phyloP scores from a whole-genome alignment of 2,797 vertebrate genomes.

The Enteromius viviparus region DNA sequence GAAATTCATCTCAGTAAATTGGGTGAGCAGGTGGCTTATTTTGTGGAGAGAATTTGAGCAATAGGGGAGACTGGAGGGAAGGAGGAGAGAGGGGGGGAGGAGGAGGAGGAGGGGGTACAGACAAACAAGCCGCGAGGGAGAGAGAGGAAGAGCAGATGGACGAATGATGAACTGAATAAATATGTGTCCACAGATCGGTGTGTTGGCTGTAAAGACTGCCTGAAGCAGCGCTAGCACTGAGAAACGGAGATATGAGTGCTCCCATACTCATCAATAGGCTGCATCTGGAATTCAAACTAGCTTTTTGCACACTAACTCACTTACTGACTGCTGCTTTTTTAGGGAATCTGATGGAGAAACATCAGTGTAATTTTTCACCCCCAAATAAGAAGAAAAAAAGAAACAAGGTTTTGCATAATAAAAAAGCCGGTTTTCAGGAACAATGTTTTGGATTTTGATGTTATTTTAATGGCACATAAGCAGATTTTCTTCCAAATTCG shows the following conservation, averaged over 20 bases:
- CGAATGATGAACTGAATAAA: slow-evolving; percentile 61
- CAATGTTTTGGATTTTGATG: background rate
- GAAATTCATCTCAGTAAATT: slow-evolving; percentile 61
- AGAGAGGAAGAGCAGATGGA: slow-evolving; percentile 58
- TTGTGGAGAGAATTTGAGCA: slow-evolving; percentile 50
- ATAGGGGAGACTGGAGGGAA: slow-evolving; percentile 31
- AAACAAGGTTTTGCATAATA: background rate
- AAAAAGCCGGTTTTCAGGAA: background rate
- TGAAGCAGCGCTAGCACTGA: slow-evolving; percentile 22
- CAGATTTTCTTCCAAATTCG: background rate
- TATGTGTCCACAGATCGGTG: slow-evolving; percentile 48
- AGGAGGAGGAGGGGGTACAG: background rate
- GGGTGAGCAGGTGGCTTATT: slow-evolving; percentile 71
- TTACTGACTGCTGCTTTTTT: slow-evolving; percentile 11
- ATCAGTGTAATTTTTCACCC: background rate
- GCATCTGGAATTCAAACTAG: slow-evolving; percentile 37
- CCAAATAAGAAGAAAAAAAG: background rate
- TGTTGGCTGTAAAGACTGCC: slow-evolving; percentile 38
- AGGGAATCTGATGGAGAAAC: background rate
- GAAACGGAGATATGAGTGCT: slow-evolving; percentile 1
- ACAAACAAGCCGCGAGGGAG: slow-evolving; percentile 31
- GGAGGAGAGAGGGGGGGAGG: slow-evolving; percentile 26
- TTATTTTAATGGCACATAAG: background rate
- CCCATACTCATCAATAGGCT: slow-evolving; percentile 21
- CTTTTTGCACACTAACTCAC: slow-evolving; percentile 6